Evolutionary conservation across 1,140 invertebrate genomes (phyloP).

Genomic region (Daktulosphaira vitifoliae): DNA sequence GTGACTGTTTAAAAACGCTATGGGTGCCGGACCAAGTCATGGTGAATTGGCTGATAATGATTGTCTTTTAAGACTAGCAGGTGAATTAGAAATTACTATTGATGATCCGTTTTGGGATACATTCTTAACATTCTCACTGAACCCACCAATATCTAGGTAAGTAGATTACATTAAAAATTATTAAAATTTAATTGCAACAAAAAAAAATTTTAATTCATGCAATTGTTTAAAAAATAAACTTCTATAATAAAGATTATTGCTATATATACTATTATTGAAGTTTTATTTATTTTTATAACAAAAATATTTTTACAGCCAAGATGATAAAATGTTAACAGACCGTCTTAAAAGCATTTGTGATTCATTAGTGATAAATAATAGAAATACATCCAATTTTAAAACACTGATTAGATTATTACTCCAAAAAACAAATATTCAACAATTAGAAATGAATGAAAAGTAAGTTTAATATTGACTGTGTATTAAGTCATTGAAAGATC

Average conservation of each 20-base stretch:
- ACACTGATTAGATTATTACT: slow-evolving; percentile 47
- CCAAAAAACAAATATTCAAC: slow-evolving; percentile 11
- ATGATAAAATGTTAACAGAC: slow-evolving; percentile 71
- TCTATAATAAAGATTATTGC: no score
- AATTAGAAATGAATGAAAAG: slow-evolving; percentile 39
- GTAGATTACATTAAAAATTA: slow-evolving; percentile 38
- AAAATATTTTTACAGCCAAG: slow-evolving; percentile 52
- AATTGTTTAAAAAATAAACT: neutral
- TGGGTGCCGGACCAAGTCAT: slow-evolving; percentile 18
- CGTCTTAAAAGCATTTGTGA: slow-evolving; percentile 63
- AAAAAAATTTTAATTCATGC: slow-evolving; percentile 5
- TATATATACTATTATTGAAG: neutral
- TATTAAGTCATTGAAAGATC: no score
- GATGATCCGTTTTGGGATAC: slow-evolving; percentile 93
- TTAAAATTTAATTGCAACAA: no score
- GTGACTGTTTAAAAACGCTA: neutral
- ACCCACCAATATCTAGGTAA: slow-evolving; percentile 63
- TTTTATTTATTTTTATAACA: slow-evolving; percentile 16
- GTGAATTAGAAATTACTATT: slow-evolving; percentile 65
- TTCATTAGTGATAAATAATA: slow-evolving; percentile 67
- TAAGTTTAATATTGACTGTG: no score
- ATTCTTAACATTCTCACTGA: slow-evolving; percentile 83
- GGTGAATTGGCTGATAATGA: slow-evolving; percentile 52
- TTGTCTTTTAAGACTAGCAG: slow-evolving; percentile 66
- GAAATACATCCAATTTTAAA: slow-evolving; percentile 75